These are phyloP conservation scores for Lampropteryx suffumata DNA, from an alignment of 2,888 invertebrate species.

Conservation along the genomic window DNA sequence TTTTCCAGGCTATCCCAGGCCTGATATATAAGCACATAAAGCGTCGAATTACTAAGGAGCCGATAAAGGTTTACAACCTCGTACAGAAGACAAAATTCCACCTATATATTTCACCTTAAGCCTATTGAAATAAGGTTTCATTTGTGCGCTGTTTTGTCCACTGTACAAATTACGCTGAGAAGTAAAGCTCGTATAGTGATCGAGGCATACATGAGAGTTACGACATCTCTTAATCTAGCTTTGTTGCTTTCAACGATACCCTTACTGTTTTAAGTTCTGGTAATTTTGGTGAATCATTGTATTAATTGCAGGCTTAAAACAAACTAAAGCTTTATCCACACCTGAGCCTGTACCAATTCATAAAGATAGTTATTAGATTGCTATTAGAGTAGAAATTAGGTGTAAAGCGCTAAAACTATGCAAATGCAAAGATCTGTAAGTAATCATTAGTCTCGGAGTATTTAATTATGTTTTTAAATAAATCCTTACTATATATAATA, in stretches of 20 bases:
- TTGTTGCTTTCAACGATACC: conserved; percentile 34
- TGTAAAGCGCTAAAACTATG: no score
- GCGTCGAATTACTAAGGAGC: conserved; percentile 48
- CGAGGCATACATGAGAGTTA: conserved; percentile 33
- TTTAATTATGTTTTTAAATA: no score
- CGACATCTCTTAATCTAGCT: conserved; percentile 38
- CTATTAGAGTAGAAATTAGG: no score
- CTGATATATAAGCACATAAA: conserved; percentile 45
- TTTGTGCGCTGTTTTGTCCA: conserved; percentile 8
- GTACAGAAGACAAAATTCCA: conserved; percentile 21
- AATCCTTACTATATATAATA: no score
- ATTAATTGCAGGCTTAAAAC: conserved; percentile 14
- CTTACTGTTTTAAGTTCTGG: conserved; percentile 29
- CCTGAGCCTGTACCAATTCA: neutral
- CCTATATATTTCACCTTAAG: conserved; percentile 9
- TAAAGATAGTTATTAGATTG: no score
- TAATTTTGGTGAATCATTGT: conserved; percentile 20
- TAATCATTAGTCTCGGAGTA: no score
- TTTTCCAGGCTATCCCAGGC: conserved; percentile 30
- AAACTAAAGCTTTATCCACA: neutral
- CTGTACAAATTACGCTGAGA: conserved; percentile 4
- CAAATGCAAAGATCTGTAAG: no score
- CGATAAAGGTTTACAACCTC: conserved; percentile 48
- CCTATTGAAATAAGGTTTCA: conserved; percentile 13
- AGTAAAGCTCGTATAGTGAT: conserved; percentile 28